Base-by-base conservation (phyloP, 2,113 vertebrate species). In the Megaleporinus macrocephalus region DNA sequence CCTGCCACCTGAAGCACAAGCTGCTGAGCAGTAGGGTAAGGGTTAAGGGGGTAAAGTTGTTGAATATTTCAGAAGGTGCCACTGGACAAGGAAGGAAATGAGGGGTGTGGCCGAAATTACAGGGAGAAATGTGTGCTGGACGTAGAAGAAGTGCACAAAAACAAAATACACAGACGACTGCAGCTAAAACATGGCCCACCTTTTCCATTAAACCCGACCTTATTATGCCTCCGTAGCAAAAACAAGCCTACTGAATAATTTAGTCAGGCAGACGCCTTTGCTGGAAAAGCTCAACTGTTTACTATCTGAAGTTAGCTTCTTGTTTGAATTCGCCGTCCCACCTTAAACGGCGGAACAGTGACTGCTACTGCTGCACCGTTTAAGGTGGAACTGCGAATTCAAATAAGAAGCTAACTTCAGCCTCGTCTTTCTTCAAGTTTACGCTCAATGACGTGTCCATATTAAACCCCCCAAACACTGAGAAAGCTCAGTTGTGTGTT, bases 101-200 rank as follows among this genome's bases (percentile, higher is more conserved):
- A 65, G 55, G 76, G 84, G 83, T 66, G 65, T 79, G 3, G 24
- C 69, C 63, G 22, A 30, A 1, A 24, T 44, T 2, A 30, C 78
- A 66, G 7, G 4, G 41, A 29, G 66, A 29, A 55, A 12, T 57
- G 4, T 44, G 55, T 47, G 30, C 47, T 2, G 18, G 27, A 16
- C 16, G 13, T 20, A 68, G 26, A 41, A 69, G 16, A 53, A 69
- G 7, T 44, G 36, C 13, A 53, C 5, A 47, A 69, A 22, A 10
- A 59, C 11, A 18, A 62, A 24, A 1, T 10, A 22, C 41, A 41
- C 36, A 47, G 4, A 24, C 0, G 0, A 20, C 9, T 18, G 18
- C 20, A 20, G 16, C 10, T 44, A 55, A 22, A 55, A 12, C 53
- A 22, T 16, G 49, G 53, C 53, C 53, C 53, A 5, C 20, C 53